Evolutionary conservation across 2,888 invertebrate genomes (phyloP).

Genomic region (Chrysodeixis includens): DNA sequence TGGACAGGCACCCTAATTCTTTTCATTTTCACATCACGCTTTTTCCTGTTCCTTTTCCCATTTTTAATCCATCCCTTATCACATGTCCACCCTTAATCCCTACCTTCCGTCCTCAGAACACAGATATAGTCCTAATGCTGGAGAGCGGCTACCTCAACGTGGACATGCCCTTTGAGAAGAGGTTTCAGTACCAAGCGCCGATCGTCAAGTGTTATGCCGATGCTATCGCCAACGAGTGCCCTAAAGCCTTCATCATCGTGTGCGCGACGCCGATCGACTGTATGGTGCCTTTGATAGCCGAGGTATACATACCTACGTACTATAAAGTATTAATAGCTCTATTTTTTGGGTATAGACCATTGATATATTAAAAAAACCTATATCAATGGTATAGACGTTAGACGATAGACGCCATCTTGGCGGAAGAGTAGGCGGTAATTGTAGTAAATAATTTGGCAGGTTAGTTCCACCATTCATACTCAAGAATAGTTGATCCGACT

Average conservation of each 20-base stretch:
- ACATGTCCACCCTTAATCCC: not conserved
- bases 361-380: too few relatives aligned
- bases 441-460: too few relatives aligned
- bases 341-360: too few relatives aligned
- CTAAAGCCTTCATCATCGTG: slow-evolving; percentile 87
- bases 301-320: too few relatives aligned
- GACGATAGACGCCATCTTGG: too few relatives aligned
- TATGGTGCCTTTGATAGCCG: slow-evolving; percentile 86
- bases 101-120: slow-evolving; percentile 66
- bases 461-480: too few relatives aligned
- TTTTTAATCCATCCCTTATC: not conserved
- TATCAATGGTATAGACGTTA: too few relatives aligned
- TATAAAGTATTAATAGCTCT: too few relatives aligned
- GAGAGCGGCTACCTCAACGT: slow-evolving; percentile 72
- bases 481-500: too few relatives aligned
- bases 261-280: slow-evolving; percentile 88
- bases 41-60: not conserved
- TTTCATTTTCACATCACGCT: not conserved
- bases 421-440: too few relatives aligned
- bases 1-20: too few relatives aligned
- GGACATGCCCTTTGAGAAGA: slow-evolving; percentile 74
- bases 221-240: slow-evolving; percentile 86
- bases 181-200: slow-evolving; percentile 80
- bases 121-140: slow-evolving; percentile 83
- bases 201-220: slow-evolving; percentile 82